Evolutionary conservation across 2,797 vertebrate genomes (phyloP), one percentile per base, ranked within the genome.

Genomic region (Eutrigla gurnardus): DNA sequence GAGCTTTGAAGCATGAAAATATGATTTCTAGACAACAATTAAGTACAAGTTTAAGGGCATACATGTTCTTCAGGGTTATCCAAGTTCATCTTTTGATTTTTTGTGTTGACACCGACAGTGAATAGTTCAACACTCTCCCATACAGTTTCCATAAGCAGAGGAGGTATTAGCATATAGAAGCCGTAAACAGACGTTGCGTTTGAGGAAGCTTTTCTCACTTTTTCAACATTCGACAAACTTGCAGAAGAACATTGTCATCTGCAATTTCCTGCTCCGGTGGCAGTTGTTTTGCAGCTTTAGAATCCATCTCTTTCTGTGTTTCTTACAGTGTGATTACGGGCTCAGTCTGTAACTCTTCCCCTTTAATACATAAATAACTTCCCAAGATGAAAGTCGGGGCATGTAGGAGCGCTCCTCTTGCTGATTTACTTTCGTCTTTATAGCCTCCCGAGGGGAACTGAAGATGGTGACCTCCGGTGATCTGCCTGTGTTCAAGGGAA

Each of bases 371-470:
- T 79, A 81, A 91, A 86, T 77, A 77, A 66, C 75, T 75, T 76
- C 66, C 65, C 79, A 17, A 54, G 58, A 80, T 73, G 47, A 74
- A 81, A 81, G 79, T 9, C 66, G n/a, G 65, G 33, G 45, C 53
- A 75, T 70, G 65, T 49, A 74, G 68, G 67, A 80, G 85, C 42
- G 65, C 59, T 80, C 62, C 68, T 70, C 32, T 74, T 43, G 6
- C 70, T 88, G 79, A 85, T 88, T 87, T 80, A 86, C 72, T 81
- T 25, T 71, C 58, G 83, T 64, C 77, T 75, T 78, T 71, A 82
- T 74, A 80, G 72, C 57, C 63, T 80, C 50, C 55, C 17, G 7
- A 54, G 71, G 25, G 80, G 72, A 85, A 88, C 73, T 80, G 80
- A 63, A 83, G 82, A 79, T 64, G 45, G 59, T 81, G 81, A 90